Conservation (phyloP, 2,113 vertebrate species). For the Cnemophilus loriae region DNA sequence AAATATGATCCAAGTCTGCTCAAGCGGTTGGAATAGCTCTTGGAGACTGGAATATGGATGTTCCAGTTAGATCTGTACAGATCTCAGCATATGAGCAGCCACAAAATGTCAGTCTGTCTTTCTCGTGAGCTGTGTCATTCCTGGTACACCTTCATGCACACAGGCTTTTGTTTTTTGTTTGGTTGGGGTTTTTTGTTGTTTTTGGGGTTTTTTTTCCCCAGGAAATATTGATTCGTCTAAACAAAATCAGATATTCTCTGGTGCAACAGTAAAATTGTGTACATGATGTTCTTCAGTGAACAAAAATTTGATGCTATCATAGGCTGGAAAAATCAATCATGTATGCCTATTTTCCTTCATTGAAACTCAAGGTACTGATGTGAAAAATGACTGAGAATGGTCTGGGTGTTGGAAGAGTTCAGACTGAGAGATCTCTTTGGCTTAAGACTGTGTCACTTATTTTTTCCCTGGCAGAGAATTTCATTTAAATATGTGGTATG, state of each 20-base stretch:
- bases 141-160: not conserved
- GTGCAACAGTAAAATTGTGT: not conserved
- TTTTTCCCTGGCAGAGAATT: not conserved
- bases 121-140: not conserved
- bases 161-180: not conserved
- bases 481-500: not conserved
- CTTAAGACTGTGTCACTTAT: not conserved
- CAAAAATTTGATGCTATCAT: not conserved
- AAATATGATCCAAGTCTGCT: too few species aligned
- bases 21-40: not conserved
- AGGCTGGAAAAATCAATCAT: conserved; percentile 33
- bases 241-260: not conserved
- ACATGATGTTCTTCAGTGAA: not conserved
- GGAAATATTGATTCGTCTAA: not conserved
- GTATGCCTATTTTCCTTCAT: not conserved
- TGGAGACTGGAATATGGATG: not conserved
- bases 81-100: not conserved
- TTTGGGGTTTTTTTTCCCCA: not conserved
- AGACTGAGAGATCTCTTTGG: not conserved
- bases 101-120: not conserved
- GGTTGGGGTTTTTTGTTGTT: too few species aligned
- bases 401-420: not conserved
- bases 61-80: not conserved
- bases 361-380: not conserved
- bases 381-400: not conserved